Evolutionary conservation across 2,797 vertebrate genomes (phyloP), one percentile per base, ranked within the genome.

Genomic region (Oreochromis grahami): DNA sequence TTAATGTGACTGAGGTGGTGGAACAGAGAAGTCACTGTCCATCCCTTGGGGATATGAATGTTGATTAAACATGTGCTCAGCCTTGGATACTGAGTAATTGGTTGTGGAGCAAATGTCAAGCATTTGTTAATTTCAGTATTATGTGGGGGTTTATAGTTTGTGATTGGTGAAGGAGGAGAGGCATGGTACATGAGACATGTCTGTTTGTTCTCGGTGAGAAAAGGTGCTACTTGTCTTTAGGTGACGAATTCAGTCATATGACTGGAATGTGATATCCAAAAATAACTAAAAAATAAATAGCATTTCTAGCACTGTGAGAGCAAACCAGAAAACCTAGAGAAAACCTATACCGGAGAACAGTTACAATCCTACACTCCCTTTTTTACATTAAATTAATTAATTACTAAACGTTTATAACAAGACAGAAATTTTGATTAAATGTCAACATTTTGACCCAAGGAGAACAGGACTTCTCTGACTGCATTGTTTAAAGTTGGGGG

Each of bases 1-100:
- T 78, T 93, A 91, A 94, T 93, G 92, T 88, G 88, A 85, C 84
- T 19, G 29, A 77, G 91, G 83, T 87, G 89, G 90, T 86, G 86
- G 88, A 90, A 92, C 89, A 87, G 84, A 84, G 83, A 79, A 78
- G 78, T 86, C 70, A 58, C 77, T 74, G 77, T 79, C 26, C 91
- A 70, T 80, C 21, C 92, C 91, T 80, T 7, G 89, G 87, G 94
- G 84, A 91, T 86, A 92, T 93, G 88, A 93, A 94, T 94, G 89
- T 94, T 95, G 92, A 95, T 95, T 94, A 95, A 95, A 92, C 93
- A 94, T 95, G 92, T 94, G 92, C 90, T 94, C 92, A 93, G 88
- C 91, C 90, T 92, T 91, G 87, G 91, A 91, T 92, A 91, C 89
- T 93, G 90, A 94, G 91, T 91, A 92, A 93, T 92, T 92, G 91